These are phyloP conservation scores for Euphydryas editha DNA, from an alignment of 2,888 invertebrate species.

Conservation along the genomic window DNA sequence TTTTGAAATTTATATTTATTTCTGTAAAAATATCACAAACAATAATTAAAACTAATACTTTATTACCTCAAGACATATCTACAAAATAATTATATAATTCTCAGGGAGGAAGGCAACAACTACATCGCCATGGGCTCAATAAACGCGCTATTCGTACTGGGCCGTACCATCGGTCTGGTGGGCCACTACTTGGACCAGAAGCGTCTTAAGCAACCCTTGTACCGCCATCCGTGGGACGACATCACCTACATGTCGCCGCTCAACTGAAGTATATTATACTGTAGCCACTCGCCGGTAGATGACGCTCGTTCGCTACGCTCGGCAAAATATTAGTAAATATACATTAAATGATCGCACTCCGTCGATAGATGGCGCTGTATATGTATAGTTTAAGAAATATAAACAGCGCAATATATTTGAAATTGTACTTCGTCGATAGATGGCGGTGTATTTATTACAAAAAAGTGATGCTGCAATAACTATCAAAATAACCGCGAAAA, in stretches of 20 bases:
- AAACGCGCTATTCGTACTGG: conserved; percentile 98
- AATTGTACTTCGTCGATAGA: neutral
- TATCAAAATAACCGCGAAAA: no score
- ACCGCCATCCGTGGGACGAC: conserved; percentile 99
- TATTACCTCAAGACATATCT: neutral
- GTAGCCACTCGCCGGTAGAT: conserved; percentile 5
- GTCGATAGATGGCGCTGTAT: neutral
- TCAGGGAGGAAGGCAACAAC: conserved; percentile 97
- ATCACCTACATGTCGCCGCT: conserved; percentile 86
- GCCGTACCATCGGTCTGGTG: conserved; percentile 98
- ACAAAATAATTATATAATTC: conserved; percentile 19
- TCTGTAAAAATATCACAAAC: no score
- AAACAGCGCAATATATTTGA: neutral
- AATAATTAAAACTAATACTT: no score
- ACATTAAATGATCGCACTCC: neutral
- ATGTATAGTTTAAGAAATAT: no score
- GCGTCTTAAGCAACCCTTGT: conserved; percentile 98
- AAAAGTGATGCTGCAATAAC: no score
- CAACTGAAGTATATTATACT: conserved; percentile 55
- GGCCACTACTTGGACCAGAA: conserved; percentile 99
- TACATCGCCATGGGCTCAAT: conserved; percentile 99
- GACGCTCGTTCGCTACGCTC: conserved; percentile 12
- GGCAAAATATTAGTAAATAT: neutral
- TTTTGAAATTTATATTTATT: no score
- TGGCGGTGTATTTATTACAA: no score